Evolutionary conservation across 2,888 invertebrate species (phyloP).

Genomic region (Odontothrips loti): DNA sequence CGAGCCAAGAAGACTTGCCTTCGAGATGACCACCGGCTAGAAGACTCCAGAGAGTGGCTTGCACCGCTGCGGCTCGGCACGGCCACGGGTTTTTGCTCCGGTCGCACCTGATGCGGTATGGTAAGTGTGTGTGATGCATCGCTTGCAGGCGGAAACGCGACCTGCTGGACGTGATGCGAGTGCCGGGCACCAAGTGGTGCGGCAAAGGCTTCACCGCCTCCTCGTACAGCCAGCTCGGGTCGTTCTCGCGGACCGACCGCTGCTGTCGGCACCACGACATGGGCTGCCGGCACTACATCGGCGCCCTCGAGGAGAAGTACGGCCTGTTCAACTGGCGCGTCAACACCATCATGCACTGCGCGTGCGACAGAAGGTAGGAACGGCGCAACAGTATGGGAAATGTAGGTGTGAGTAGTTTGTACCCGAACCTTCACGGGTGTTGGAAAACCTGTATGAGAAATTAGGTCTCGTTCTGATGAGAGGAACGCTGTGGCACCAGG

Average conservation of each 20-base stretch:
- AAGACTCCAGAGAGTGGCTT: no score
- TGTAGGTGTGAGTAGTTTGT: no score
- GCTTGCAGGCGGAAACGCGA: slow-evolving; percentile 50
- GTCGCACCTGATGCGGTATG: slow-evolving; percentile 50
- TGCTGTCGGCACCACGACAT: slow-evolving; percentile 82
- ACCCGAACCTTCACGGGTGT: no score
- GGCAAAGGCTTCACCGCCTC: slow-evolving; percentile 80
- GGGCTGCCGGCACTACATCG: slow-evolving; percentile 78
- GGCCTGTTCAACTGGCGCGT: slow-evolving; percentile 85
- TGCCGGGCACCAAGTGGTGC: slow-evolving; percentile 92
- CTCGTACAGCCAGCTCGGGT: slow-evolving; percentile 76
- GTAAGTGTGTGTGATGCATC: slow-evolving; percentile 37
- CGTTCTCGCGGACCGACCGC: slow-evolving; percentile 74
- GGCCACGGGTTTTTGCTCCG: slow-evolving; percentile 42
- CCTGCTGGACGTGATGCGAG: slow-evolving; percentile 64
- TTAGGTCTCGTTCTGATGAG: no score
- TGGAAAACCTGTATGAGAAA: no score
- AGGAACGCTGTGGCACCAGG: no score
- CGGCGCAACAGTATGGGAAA: neutral
- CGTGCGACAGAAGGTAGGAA: slow-evolving; percentile 81
- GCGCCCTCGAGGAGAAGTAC: slow-evolving; percentile 76
- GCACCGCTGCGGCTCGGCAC: neutral
- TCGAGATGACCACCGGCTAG: no score
- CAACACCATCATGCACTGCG: slow-evolving; percentile 87
- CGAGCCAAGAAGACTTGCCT: no score